Evolutionary conservation across 2,888 invertebrate species (phyloP), one percentile per base, ranked within the genome.

Genomic region (Hypselothyrea guttata): DNA sequence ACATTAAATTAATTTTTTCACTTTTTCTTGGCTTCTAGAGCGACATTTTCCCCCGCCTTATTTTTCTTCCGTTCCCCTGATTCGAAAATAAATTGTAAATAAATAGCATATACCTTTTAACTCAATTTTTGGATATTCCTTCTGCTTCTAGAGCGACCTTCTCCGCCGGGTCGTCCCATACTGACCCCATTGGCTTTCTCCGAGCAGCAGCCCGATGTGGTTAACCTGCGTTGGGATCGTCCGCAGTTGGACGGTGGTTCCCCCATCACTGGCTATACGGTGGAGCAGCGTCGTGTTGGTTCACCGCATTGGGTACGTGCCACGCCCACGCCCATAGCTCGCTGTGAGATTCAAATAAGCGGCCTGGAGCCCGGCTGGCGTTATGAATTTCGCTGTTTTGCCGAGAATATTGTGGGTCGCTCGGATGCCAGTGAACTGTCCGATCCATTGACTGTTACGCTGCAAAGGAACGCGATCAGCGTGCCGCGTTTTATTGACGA

Each of bases 341-440:
- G 92, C 33, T 94, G 94, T 18, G 95, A 96, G 89, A 92, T 96
- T 28, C 93, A 95, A 40, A 92, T 97, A 34, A 94, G 94, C 71
- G 96, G 96, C 13, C 91, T 97, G 31, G 95, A 95, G 86, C 96
- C 96, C 0, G 96, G 96, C 52, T 95, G 95, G 92, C 92, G 95
- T 46, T 96, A 97, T 89, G 96, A 95, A 91, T 98, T 98, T 91
- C 93, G 98, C 57, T 95, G 98, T 11, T 94, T 95, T 55, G 98
- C 98, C 0, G 94, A 97, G 88, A 99, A 99, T 90, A 94, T 95
- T 30, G 94, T 96, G 22, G 99, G 99, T 1, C 91, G 93, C 62
- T 96, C 96, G 1, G 94, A 94, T 64, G 94, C 95, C 49, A 96
- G 98, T 86, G 95, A 96, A 82, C 91, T 96, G 16, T 96, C 97